A percentile compares a stretch with the other conserved stretches of the same genome.
phyloP scores from a whole-genome alignment of 2,797 vertebrate species.

The Sus cebifrons region DNA sequence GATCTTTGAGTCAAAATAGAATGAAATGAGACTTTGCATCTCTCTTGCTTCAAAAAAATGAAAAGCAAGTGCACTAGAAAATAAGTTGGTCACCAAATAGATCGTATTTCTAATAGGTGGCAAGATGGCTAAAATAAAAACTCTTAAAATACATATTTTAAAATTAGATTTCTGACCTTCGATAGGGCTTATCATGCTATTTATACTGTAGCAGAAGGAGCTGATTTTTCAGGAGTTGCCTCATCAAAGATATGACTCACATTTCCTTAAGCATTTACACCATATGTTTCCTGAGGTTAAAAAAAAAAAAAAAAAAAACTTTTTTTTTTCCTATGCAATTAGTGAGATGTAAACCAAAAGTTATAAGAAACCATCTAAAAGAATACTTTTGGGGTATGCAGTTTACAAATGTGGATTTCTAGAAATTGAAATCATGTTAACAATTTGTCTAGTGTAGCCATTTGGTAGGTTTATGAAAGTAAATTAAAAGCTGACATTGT shows the following conservation, averaged over 20 bases:
- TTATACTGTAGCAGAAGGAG: constrained; percentile 84
- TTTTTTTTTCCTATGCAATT: constrained; percentile 71
- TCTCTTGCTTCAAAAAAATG: constrained; percentile 42
- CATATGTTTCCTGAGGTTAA: constrained; percentile 84
- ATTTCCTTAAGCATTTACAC: constrained; percentile 86
- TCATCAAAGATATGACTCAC: constrained; percentile 86
- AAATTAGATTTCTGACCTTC: constrained; percentile 85
- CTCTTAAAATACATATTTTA: constrained; percentile 84
- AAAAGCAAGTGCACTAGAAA: constrained; percentile 56
- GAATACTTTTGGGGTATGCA: constrained; percentile 57
- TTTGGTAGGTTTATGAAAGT: constrained; percentile 59
- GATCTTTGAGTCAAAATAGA: constrained; percentile 70
- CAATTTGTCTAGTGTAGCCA: neutral
- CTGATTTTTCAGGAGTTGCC: constrained; percentile 82
- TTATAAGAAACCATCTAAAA: constrained; percentile 78
- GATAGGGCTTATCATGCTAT: constrained; percentile 85
- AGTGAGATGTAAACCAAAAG: constrained; percentile 68
- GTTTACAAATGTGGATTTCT: constrained; percentile 70
- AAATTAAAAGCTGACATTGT: constrained; percentile 62
- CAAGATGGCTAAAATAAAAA: constrained; percentile 79
- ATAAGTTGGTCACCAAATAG: constrained; percentile 39
- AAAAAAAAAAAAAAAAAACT: constrained; percentile 73
- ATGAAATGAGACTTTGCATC: constrained; percentile 63
- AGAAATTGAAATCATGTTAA: constrained; percentile 66
- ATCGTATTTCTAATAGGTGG: constrained; percentile 74